Evolutionary conservation across 1,140 invertebrate genomes (phyloP).

Genomic region (Bombyx mori): ASM3026992v2 NC_085115.1:8146001-8146500

Average conservation of each 20-base stretch:
- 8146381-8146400: too few species aligned
- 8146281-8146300: slow-evolving; percentile 79
- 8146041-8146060: slow-evolving; percentile 91
- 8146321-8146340: too few species aligned
- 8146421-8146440: too few species aligned
- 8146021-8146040: slow-evolving; percentile 94
- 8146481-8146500: too few species aligned
- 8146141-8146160: slow-evolving; percentile 94
- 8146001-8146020: slow-evolving; percentile 90
- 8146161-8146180: slow-evolving; percentile 96
- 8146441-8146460: too few species aligned
- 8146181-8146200: slow-evolving; percentile 91
- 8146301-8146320: background rate
- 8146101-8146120: slow-evolving; percentile 76
- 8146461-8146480: too few species aligned
- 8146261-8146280: slow-evolving; percentile 77
- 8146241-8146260: slow-evolving; percentile 77
- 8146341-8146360: too few species aligned
- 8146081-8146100: slow-evolving; percentile 95
- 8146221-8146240: slow-evolving; percentile 85
- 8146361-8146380: too few species aligned
- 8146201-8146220: slow-evolving; percentile 94
- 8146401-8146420: too few species aligned
- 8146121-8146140: slow-evolving; percentile 92
- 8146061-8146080: slow-evolving; percentile 86